Conservation (phyloP, 2,797 vertebrate genomes). For the Periparus ater region DNA sequence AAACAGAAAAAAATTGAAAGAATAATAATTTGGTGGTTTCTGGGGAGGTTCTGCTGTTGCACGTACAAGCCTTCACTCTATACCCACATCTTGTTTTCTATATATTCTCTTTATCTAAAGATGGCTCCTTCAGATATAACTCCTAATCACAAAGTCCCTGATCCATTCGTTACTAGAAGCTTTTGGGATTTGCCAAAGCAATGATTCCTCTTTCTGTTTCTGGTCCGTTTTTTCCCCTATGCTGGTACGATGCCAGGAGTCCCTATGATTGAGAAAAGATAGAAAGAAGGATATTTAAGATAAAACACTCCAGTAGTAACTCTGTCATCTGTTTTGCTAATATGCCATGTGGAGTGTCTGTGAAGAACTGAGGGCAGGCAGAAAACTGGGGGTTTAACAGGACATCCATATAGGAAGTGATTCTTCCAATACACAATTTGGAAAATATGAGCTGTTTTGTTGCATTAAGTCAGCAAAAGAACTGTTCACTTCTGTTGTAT, state of each 20-base stretch:
- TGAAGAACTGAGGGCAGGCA: background rate
- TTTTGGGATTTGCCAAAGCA: background rate
- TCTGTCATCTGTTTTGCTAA: background rate
- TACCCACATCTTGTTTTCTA: background rate
- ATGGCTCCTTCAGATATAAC: background rate
- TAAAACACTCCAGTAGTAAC: background rate
- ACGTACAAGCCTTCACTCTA: background rate
- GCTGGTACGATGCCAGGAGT: background rate
- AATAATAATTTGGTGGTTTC: background rate
- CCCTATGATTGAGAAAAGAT: background rate
- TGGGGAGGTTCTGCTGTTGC: background rate
- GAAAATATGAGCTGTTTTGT: background rate
- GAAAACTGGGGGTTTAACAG: background rate
- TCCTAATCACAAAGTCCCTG: background rate
- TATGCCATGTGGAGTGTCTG: background rate
- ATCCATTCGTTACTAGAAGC: background rate
- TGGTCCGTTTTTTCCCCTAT: background rate
- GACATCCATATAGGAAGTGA: background rate
- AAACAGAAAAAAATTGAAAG: background rate
- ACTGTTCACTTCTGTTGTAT: background rate
- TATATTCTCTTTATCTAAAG: background rate
- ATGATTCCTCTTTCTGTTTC: background rate
- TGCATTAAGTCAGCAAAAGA: background rate
- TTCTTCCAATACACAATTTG: background rate
- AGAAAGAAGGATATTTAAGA: background rate